Conservation (phyloP, 53 echinoderm and acorn worm species). For the Crossaster papposus region DNA sequence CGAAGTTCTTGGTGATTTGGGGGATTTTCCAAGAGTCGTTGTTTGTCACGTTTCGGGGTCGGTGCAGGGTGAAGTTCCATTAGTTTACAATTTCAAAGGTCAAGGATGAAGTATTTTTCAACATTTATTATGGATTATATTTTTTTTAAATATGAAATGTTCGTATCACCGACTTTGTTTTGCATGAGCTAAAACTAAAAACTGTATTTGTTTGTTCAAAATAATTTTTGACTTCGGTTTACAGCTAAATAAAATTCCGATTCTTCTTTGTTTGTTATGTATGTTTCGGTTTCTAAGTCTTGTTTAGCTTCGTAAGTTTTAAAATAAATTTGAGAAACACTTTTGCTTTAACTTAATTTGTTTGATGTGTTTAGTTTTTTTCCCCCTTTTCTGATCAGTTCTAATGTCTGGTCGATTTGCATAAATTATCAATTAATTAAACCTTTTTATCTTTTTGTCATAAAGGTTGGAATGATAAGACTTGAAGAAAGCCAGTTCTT, state of each 20-base stretch:
- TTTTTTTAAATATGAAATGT: not conserved
- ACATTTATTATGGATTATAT: not conserved
- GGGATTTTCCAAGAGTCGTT: not conserved
- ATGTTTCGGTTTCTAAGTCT: too few relatives aligned
- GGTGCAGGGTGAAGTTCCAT: not conserved
- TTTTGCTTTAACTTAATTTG: too few relatives aligned
- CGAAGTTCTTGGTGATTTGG: not conserved
- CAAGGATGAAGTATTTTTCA: not conserved
- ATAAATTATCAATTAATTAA: not conserved
- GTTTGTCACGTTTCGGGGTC: not conserved
- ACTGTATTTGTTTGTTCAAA: too few relatives aligned
- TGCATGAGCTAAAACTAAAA: too few relatives aligned
- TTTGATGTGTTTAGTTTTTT: too few relatives aligned
- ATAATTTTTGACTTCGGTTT: too few relatives aligned
- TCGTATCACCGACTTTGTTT: not conserved
- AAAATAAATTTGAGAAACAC: too few relatives aligned
- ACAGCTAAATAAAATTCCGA: too few relatives aligned
- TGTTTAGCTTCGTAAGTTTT: too few relatives aligned
- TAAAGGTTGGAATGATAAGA: slow-evolving; percentile 75
- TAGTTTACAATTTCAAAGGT: not conserved
- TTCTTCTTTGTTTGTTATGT: too few relatives aligned
- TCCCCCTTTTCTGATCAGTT: too few relatives aligned
- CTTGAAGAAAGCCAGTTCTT: slow-evolving; percentile 69
- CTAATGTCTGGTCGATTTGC: too few relatives aligned
- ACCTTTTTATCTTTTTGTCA: slow-evolving; percentile 7